These are phyloP conservation scores for Acanthornis magna DNA, from an alignment of 2,797 vertebrate genomes.

Conservation along the genomic window DNA sequence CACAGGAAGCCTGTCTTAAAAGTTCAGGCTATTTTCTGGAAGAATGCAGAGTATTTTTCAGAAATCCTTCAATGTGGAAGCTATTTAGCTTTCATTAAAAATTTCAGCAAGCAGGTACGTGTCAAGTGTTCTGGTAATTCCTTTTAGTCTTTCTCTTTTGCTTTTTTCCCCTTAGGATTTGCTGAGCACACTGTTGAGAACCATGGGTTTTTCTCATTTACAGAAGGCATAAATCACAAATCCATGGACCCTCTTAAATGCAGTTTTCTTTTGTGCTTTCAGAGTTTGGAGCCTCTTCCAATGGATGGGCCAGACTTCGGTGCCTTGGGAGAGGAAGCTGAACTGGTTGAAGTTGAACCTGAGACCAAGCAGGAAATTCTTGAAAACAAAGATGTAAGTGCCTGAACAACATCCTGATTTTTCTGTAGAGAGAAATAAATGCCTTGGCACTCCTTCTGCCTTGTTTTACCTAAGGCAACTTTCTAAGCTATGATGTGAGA, in stretches of 20 bases:
- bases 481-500: background rate
- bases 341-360: constrained; percentile 84
- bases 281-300: constrained; percentile 95
- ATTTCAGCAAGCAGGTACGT: background rate
- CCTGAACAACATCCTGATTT: background rate
- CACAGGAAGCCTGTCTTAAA: background rate
- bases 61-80: background rate
- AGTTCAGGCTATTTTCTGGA: background rate
- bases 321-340: constrained; percentile 82
- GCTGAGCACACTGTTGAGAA: background rate
- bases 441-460: background rate
- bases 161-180: background rate
- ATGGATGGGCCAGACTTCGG: constrained; percentile 85
- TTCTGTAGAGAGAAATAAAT: background rate
- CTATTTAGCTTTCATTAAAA: background rate
- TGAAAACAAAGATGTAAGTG: constrained; percentile 93
- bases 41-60: background rate
- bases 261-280: background rate
- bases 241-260: accelerated
- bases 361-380: constrained; percentile 92
- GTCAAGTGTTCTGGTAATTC: background rate
- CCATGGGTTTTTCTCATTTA: accelerated
- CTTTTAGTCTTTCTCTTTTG: background rate
- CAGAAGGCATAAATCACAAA: background rate
- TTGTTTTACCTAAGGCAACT: background rate